Evolutionary conservation across 2,113 vertebrate genomes (phyloP).

Genomic region (Ranitomeya variabilis): DNA sequence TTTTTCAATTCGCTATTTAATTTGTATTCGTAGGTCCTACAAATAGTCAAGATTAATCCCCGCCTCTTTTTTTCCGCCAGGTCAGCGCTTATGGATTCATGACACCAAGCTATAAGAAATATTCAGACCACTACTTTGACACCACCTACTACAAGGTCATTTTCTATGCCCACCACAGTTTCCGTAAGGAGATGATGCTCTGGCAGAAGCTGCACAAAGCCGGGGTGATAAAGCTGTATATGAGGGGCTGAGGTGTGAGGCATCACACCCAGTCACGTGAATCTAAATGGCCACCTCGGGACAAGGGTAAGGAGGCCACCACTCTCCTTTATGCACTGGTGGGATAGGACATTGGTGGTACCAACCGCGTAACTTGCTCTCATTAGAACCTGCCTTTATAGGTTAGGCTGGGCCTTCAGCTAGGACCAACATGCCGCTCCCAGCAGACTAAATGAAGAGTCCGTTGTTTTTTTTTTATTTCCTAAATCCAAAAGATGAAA

Average conservation of each 20-base stretch:
- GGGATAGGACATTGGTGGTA: background rate
- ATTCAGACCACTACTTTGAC: constrained; percentile 80
- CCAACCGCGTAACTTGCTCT: background rate
- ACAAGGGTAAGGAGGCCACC: background rate
- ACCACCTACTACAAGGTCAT: constrained; percentile 29
- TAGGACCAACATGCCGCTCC: too few relatives aligned
- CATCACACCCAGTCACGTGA: background rate
- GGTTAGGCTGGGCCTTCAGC: background rate
- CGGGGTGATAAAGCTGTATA: constrained; percentile 70
- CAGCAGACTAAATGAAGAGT: too few relatives aligned
- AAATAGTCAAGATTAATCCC: background rate
- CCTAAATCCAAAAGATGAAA: background rate
- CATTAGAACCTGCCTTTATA: background rate
- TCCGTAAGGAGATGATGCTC: constrained; percentile 70
- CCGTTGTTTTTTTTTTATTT: background rate
- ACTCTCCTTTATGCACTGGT: too few relatives aligned
- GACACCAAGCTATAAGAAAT: constrained; percentile 71
- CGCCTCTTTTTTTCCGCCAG: constrained; percentile 58
- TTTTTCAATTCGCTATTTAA: too few relatives aligned
- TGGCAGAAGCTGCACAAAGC: constrained; percentile 74
- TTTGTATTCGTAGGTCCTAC: background rate
- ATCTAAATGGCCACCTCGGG: background rate
- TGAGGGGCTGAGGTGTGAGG: background rate
- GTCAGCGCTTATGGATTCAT: constrained; percentile 82
- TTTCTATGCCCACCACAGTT: constrained; percentile 77